Conservation (phyloP, 2,113 vertebrate genomes). For the Malaclemys terrapin region DNA sequence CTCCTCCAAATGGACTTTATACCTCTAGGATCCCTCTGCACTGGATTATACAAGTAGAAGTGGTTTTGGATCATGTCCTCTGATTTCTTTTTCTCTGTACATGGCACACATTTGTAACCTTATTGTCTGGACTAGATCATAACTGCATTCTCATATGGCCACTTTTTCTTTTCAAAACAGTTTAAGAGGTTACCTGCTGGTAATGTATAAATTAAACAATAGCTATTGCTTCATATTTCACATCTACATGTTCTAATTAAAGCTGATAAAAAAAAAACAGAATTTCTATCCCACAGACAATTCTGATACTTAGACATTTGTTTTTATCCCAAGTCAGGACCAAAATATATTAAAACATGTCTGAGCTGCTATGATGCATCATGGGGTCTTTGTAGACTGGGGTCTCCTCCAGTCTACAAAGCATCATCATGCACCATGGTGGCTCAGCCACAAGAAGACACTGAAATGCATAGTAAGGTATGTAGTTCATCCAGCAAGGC, state of each 20-base stretch:
- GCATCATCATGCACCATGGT: not conserved
- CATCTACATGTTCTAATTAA: not conserved
- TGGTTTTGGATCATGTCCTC: not conserved
- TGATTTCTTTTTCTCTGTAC: not conserved
- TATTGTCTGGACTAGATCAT: not conserved
- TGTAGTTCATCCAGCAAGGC: not conserved
- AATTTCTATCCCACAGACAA: not conserved
- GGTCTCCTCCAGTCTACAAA: not conserved
- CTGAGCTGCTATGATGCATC: not conserved
- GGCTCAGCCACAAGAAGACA: not conserved
- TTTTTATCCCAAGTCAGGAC: too few relatives aligned
- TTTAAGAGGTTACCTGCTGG: not conserved
- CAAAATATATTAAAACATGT: not conserved
- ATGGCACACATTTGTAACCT: not conserved
- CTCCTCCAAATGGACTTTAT: not conserved
- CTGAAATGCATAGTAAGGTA: not conserved
- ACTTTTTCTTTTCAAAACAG: not conserved
- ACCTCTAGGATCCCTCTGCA: not conserved
- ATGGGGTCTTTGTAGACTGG: too few relatives aligned
- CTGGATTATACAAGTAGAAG: not conserved
- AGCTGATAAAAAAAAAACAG: rapidly evolving
- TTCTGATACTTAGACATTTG: too few relatives aligned
- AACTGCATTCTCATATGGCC: not conserved
- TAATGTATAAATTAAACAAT: not conserved
- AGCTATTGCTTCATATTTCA: not conserved